Evolutionary conservation across 2,888 invertebrate genomes (phyloP), one percentile per base, ranked within the genome.

Genomic region (Drosophila tanythrix): DNA sequence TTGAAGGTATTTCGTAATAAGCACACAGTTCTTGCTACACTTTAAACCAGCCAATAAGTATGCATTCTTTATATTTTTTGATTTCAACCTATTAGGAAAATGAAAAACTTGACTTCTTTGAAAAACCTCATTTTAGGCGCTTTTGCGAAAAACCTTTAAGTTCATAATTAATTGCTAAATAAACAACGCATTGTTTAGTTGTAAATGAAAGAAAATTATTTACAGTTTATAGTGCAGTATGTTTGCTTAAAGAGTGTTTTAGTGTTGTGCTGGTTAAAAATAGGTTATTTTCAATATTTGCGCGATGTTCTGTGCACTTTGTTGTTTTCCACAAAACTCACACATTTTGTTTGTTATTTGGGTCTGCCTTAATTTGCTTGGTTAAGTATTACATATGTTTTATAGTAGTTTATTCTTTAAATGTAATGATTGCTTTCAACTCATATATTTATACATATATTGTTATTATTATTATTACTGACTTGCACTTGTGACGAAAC

Each of bases 381-480:
- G 53, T 75, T 80, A 76, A 63, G 31, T 70, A 66, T 40, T 64
- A 74, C 52, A 70, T 70, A 64, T 71, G 31, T 59, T 53, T 74
- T 68, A 52, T 80, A 71, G 57, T 83, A 57, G 53, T 64, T 51
- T 62, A 40, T 59, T 65, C 55, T 74, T 88, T 84, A 89, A 89
- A 76, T 84, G 70, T 84, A 89, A 89, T 84, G 84, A 84, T 84
- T 84, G 84, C 89, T 84, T 84, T 84, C 79, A 84, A 89, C 84
- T 89, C 82, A 85, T 83, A 81, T 81, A 71, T 65, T 52, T 78
- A 52, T 80, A 75, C 52, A 75, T 61, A 68, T 36, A 64, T 55
- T 65, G 15, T 67, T 21, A 35, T 21, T 46, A 33, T 36, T 56
- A 57, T 59, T 60, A 57, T 64, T 43, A 46, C 55, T 60, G 68